These are phyloP conservation scores for Agapornis canus DNA, from an alignment of 2,797 vertebrate species.

Conservation along the genomic window DNA sequence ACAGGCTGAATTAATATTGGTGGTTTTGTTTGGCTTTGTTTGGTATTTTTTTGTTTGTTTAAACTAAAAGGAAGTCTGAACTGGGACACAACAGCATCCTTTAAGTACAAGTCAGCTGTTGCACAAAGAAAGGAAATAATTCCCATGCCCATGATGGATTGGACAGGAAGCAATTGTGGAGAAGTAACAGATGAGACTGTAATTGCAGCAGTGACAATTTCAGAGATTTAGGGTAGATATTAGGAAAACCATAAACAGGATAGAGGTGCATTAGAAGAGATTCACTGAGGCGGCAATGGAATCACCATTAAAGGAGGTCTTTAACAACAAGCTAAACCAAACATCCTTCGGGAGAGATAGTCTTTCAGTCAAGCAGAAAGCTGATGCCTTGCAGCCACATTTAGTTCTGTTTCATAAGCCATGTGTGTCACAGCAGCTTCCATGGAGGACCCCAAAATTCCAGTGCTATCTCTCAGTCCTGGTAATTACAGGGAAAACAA, in stretches of 20 bases:
- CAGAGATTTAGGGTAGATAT: constrained; percentile 26
- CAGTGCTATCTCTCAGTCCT: neutral
- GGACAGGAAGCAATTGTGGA: neutral
- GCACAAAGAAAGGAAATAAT: neutral
- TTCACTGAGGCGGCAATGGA: neutral
- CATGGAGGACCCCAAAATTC: neutral
- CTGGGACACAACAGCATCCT: neutral
- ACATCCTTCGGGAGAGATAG: neutral
- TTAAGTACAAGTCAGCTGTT: neutral
- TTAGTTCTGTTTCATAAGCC: neutral
- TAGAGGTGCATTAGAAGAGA: neutral
- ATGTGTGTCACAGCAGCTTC: neutral
- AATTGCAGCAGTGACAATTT: constrained; percentile 6
- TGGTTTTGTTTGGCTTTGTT: neutral
- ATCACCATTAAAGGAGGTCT: neutral
- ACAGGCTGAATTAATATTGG: neutral
- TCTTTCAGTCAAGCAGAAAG: neutral
- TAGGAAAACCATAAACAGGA: neutral
- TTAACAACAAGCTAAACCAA: neutral
- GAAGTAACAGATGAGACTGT: neutral
- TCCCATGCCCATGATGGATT: neutral
- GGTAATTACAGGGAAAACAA: neutral
- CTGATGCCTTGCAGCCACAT: neutral
- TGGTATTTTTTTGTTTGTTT: neutral
- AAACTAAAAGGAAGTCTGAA: neutral